These are phyloP conservation scores for Triplophysa tibetana DNA, from an alignment of 2,113 vertebrate genomes.

Conservation along the genomic window DNA sequence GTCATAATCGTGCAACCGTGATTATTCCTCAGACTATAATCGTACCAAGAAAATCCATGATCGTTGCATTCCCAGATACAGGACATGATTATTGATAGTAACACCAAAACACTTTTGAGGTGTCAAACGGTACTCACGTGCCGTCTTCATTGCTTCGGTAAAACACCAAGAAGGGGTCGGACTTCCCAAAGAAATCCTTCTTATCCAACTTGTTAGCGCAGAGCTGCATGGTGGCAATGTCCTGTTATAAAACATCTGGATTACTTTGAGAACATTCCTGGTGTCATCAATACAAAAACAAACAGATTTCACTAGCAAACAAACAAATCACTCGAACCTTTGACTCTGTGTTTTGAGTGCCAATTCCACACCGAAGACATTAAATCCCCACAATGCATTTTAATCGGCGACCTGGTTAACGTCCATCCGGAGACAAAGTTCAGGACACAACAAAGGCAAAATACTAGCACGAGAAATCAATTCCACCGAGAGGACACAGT, in stretches of 20 bases:
- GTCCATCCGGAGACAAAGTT: neutral
- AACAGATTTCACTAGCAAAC: neutral
- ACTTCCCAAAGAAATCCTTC: conserved; percentile 99
- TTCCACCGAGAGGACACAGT: conserved; percentile 30
- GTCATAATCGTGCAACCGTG: no score
- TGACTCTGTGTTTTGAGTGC: neutral
- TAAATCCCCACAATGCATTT: conserved; percentile 23
- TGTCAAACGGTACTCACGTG: conserved; percentile 79
- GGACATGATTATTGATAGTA: no score
- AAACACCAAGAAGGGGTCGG: conserved; percentile 96
- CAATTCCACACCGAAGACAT: neutral
- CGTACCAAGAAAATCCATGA: no score
- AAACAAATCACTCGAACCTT: neutral
- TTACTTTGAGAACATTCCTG: neutral
- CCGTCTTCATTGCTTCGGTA: conserved; percentile 98
- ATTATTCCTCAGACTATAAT: no score
- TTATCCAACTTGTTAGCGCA: conserved; percentile 99
- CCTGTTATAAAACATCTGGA: conserved; percentile 68
- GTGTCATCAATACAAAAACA: neutral
- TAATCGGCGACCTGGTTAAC: conserved; percentile 12
- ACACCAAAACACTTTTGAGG: no score
- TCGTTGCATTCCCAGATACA: no score
- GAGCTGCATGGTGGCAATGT: conserved; percentile 95
- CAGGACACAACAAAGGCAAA: conserved; percentile 20
- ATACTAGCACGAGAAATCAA: conserved; percentile 19